phyloP scores from a whole-genome alignment of 2,888 invertebrate genomes.

The Oithona nana region DNA sequence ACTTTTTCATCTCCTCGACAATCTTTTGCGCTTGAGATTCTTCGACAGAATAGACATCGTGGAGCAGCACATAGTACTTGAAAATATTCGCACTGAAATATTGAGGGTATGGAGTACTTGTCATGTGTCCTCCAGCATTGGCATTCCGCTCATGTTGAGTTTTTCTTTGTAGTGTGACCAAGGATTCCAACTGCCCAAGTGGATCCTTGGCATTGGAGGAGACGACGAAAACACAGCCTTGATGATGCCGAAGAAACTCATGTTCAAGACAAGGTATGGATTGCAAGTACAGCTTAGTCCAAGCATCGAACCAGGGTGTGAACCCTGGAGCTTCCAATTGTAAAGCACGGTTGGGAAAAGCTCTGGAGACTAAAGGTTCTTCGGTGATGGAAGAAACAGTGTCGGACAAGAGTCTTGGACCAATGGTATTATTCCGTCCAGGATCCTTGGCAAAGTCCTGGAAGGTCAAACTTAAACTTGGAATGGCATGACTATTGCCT shows the following conservation, averaged over 20 bases:
- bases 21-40: not conserved
- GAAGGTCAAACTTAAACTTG: not conserved
- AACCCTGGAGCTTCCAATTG: conserved; percentile 9
- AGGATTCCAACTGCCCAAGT: not conserved
- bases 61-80: not conserved
- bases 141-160: not conserved
- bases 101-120: not conserved
- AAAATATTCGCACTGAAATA: not conserved
- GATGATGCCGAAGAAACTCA: conserved; percentile 5
- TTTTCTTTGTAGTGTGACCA: not conserved
- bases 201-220: not conserved
- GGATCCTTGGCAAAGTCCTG: conserved; percentile 13
- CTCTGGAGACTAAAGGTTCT: not conserved
- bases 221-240: conserved; percentile 8
- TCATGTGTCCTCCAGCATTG: too few species aligned
- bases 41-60: not conserved
- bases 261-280: conserved; percentile 9
- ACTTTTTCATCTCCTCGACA: not conserved
- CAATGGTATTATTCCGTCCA: not conserved
- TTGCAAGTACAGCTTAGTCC: conserved; percentile 5
- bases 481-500: conserved; percentile 6
- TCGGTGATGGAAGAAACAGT: not conserved
- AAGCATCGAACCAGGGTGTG: conserved; percentile 9
- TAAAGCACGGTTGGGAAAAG: not conserved
- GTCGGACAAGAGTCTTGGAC: not conserved